phyloP scores from a whole-genome alignment of 2,797 vertebrate genomes.

The Phalanger gymnotis region DNA sequence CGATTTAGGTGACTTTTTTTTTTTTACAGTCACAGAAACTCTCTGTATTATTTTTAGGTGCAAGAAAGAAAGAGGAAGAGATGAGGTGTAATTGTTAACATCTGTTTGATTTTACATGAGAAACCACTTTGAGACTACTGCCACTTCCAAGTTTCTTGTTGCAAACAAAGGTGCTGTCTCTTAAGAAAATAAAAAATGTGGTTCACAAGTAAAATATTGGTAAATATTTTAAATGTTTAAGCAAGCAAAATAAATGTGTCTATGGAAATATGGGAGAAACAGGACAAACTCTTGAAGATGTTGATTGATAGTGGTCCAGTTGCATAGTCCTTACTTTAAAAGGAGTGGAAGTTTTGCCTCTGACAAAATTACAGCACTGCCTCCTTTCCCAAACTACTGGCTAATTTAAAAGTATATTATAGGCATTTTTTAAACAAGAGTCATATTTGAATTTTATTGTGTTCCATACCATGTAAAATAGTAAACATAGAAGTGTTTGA shows the following conservation, averaged over 20 bases:
- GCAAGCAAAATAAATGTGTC: background rate
- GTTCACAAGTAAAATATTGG: slow-evolving; percentile 56
- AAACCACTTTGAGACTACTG: slow-evolving; percentile 65
- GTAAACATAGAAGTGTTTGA: background rate
- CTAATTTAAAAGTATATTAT: background rate
- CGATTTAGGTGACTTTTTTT: slow-evolving; percentile 31
- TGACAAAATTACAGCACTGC: slow-evolving; percentile 5
- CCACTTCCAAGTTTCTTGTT: slow-evolving; percentile 56
- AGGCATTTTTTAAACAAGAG: slow-evolving; percentile 38
- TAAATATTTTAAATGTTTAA: background rate
- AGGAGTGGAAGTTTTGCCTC: slow-evolving; percentile 34
- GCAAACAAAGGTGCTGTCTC: slow-evolving; percentile 40
- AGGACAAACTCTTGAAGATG: slow-evolving; percentile 26
- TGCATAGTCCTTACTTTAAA: slow-evolving; percentile 41
- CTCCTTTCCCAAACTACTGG: slow-evolving; percentile 23
- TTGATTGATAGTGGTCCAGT: slow-evolving; percentile 35
- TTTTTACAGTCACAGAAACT: slow-evolving; percentile 57
- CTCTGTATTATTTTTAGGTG: slow-evolving; percentile 54
- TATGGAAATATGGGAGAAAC: slow-evolving; percentile 21
- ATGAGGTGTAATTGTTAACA: slow-evolving; percentile 44
- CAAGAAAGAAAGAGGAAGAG: slow-evolving; percentile 15
- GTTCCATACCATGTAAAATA: background rate
- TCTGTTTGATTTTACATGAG: slow-evolving; percentile 28
- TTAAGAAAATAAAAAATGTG: slow-evolving; percentile 56
- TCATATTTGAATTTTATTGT: slow-evolving; percentile 16